A percentile compares a stretch with the other conserved stretches of the same genome.
phyloP scores from a whole-genome alignment of 2,113 vertebrate genomes.

The Corvus hawaiiensis region DNA sequence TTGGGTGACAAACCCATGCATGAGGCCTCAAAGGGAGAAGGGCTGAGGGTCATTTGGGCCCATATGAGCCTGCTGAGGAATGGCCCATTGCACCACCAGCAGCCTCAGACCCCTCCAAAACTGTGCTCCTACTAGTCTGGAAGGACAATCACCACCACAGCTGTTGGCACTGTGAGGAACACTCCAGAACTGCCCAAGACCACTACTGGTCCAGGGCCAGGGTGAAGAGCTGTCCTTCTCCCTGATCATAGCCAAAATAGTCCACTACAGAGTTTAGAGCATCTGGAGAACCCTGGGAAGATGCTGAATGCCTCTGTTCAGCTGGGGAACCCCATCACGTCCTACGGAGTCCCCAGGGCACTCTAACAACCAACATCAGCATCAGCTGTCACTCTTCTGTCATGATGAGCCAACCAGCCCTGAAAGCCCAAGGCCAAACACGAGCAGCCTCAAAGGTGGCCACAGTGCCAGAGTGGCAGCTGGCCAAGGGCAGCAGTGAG shows the following conservation, averaged over 20 bases:
- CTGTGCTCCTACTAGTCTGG: background rate
- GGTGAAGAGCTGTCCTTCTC: background rate
- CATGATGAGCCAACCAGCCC: background rate
- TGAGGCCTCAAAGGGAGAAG: background rate
- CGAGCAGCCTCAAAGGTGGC: background rate
- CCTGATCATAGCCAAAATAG: background rate
- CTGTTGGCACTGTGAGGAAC: background rate
- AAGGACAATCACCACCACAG: background rate
- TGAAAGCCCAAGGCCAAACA: background rate
- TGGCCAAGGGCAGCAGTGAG: background rate
- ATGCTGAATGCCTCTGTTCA: background rate
- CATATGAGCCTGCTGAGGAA: background rate
- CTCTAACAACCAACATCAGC: background rate
- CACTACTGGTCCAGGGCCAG: background rate
- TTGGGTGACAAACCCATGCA: rapidly evolving
- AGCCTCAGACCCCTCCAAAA: background rate
- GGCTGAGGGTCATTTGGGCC: background rate
- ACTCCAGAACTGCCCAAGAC: background rate
- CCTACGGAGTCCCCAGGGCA: background rate
- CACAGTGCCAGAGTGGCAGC: background rate
- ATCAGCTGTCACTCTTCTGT: background rate
- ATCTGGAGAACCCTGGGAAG: background rate
- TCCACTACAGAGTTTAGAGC: background rate
- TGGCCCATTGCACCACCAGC: background rate
- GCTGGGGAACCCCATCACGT: background rate